These are phyloP conservation scores for Eilema sororculum DNA, from an alignment of 2,888 invertebrate species.

Conservation along the genomic window DNA sequence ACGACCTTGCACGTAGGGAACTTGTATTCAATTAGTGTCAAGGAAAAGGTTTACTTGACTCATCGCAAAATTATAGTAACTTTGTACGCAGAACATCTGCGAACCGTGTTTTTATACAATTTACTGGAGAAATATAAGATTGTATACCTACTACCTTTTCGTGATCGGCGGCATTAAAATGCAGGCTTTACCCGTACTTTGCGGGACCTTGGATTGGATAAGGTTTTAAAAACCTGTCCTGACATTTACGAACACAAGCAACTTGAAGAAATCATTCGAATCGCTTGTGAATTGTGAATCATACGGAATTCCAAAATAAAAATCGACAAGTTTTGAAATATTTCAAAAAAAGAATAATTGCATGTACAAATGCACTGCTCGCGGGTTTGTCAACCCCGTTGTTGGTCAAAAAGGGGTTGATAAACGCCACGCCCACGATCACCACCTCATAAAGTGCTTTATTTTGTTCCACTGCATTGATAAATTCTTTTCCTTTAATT, in stretches of 20 bases:
- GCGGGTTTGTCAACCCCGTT: not conserved
- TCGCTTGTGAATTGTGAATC: not conserved
- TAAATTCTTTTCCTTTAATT: too few species aligned
- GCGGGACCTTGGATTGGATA: not conserved
- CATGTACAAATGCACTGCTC: too few species aligned
- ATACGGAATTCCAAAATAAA: not conserved
- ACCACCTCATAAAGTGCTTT: too few species aligned
- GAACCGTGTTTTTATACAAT: not conserved
- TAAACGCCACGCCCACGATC: not conserved
- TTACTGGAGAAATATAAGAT: not conserved
- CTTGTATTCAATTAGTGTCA: constrained; percentile 33
- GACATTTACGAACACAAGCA: not conserved
- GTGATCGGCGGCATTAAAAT: not conserved
- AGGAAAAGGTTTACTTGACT: constrained; percentile 38
- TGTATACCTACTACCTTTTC: not conserved
- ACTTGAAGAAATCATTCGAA: not conserved
- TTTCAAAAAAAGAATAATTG: too few species aligned
- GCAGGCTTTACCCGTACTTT: not conserved
- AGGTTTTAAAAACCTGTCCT: not conserved
- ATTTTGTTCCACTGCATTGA: too few species aligned
- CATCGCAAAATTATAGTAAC: constrained; percentile 18
- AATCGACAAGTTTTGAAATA: too few species aligned
- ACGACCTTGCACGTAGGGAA: constrained; percentile 29
- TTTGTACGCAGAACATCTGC: not conserved
- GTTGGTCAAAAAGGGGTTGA: not conserved